These are phyloP conservation scores for chimpanzee (Pan troglodytes) DNA, from an alignment of 2,113 vertebrate genomes.

Conservation along the genomic window NHGRI_mPanTro3-v2.1_pri NC_072412.2:38876501-38877000, in stretches of 20 bases:
- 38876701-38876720: constrained; percentile 49
- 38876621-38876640: constrained; percentile 69
- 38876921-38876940: too few species aligned
- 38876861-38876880: background rate
- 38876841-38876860: background rate
- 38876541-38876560: constrained; percentile 72
- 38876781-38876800: background rate
- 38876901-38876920: too few species aligned
- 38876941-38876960: too few species aligned
- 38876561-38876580: constrained; percentile 77
- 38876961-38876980: too few species aligned
- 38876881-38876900: background rate
- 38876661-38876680: constrained; percentile 33
- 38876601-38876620: constrained; percentile 71
- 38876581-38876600: constrained; percentile 74
- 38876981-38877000: too few species aligned
- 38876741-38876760: constrained; percentile 40
- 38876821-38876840: background rate
- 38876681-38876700: constrained; percentile 64
- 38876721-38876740: background rate
- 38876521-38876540: constrained; percentile 75
- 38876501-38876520: constrained; percentile 72
- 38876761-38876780: background rate
- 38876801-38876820: constrained; percentile 38
- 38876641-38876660: constrained; percentile 71